Conservation (phyloP, 2,888 invertebrate genomes). For the Pammene aurita region DNA sequence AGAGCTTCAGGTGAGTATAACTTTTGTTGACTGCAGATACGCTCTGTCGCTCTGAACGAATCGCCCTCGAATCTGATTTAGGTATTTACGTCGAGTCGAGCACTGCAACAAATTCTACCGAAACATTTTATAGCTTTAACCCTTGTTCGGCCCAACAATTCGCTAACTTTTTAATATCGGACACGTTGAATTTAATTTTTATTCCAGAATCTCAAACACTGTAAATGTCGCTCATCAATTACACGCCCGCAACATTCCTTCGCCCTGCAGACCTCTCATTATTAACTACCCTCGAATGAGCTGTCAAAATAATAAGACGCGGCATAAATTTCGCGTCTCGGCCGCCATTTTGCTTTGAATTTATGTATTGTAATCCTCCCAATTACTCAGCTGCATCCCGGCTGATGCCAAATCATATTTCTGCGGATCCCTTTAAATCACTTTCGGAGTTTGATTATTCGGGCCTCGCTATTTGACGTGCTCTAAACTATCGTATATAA, state of each 20-base stretch:
- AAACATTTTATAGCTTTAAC: constrained; percentile 30
- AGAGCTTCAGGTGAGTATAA: not conserved
- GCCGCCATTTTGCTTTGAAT: constrained; percentile 57
- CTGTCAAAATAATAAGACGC: constrained; percentile 75
- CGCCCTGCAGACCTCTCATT: constrained; percentile 46
- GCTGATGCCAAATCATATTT: constrained; percentile 61
- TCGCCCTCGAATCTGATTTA: constrained; percentile 19
- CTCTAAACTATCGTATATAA: not conserved
- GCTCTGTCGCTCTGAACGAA: constrained; percentile 8
- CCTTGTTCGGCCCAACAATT: constrained; percentile 23
- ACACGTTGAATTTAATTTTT: constrained; percentile 35
- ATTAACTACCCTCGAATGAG: constrained; percentile 61
- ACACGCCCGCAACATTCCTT: constrained; percentile 43
- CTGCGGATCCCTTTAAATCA: constrained; percentile 48
- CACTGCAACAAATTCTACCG: constrained; percentile 17
- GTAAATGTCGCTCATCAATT: constrained; percentile 53
- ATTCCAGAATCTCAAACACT: constrained; percentile 42
- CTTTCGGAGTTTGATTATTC: constrained; percentile 47
- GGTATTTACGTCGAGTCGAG: not conserved
- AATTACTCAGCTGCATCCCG: constrained; percentile 61
- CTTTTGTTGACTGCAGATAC: not conserved
- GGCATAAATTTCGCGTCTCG: constrained; percentile 65
- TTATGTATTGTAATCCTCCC: constrained; percentile 70
- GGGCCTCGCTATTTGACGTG: not conserved
- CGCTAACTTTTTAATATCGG: constrained; percentile 38